These are phyloP conservation scores for Channa maculata DNA, from an alignment of 2,113 vertebrate genomes.

Conservation along the genomic window DNA sequence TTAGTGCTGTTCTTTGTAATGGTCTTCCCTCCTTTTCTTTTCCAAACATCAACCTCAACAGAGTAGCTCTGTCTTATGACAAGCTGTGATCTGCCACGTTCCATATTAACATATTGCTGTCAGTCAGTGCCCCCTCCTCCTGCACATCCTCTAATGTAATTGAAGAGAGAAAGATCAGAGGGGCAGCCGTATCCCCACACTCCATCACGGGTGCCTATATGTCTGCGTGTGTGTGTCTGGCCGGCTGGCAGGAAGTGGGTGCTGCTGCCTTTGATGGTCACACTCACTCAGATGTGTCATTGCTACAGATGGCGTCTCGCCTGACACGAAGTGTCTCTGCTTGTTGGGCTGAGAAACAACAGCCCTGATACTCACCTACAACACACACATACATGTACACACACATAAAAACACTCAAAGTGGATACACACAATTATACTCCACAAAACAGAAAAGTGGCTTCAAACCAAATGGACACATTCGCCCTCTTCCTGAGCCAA, in stretches of 20 bases:
- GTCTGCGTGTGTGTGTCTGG: slow-evolving; percentile 24
- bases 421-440: slow-evolving; percentile 18
- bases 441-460: not conserved
- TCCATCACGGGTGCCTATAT: slow-evolving; percentile 54
- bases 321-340: slow-evolving; percentile 59
- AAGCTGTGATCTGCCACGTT: slow-evolving; percentile 55
- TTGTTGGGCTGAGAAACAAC: slow-evolving; percentile 57
- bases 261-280: slow-evolving; percentile 76
- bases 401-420: slow-evolving; percentile 12
- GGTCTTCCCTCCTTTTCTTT: not conserved
- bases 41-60: slow-evolving; percentile 8
- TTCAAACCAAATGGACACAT: slow-evolving; percentile 31
- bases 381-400: slow-evolving; percentile 13
- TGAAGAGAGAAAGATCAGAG: slow-evolving; percentile 74
- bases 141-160: slow-evolving; percentile 67
- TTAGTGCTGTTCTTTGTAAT: not conserved
- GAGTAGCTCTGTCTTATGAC: slow-evolving; percentile 26
- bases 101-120: slow-evolving; percentile 64
- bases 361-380: slow-evolving; percentile 24
- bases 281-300: slow-evolving; percentile 76
- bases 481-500: slow-evolving; percentile 20
- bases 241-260: slow-evolving; percentile 63
- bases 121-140: slow-evolving; percentile 37
- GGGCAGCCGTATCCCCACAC: slow-evolving; percentile 69
- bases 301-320: slow-evolving; percentile 51